Conservation (phyloP, 2,113 vertebrate species). For the Syngnathus scovelli region DNA sequence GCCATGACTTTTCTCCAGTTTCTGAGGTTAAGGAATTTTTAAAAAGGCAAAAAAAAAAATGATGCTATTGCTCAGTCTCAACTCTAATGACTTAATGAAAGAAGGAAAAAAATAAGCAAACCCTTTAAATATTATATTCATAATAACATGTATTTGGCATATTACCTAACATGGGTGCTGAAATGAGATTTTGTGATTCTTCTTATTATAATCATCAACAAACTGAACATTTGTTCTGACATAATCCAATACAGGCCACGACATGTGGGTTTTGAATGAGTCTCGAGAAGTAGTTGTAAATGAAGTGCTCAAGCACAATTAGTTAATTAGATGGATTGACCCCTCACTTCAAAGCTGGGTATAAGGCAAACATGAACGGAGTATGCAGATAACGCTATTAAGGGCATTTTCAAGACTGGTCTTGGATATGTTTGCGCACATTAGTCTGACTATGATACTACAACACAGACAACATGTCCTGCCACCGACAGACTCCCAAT, state of each 20-base stretch:
- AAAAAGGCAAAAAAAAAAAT: background rate
- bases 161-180: background rate
- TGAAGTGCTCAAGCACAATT: background rate
- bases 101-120: background rate
- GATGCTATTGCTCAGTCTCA: background rate
- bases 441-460: constrained; percentile 3
- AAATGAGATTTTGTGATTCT: background rate
- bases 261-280: background rate
- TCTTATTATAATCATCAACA: background rate
- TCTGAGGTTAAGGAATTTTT: background rate
- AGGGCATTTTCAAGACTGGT: constrained; percentile 1
- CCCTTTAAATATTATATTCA: background rate
- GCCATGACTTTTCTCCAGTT: background rate
- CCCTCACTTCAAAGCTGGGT: background rate
- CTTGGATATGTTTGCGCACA: constrained; percentile 4
- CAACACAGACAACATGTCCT: background rate
- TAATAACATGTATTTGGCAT: background rate
- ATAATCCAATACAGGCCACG: background rate
- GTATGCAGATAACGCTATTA: constrained; percentile 20
- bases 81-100: background rate
- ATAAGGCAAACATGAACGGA: constrained; percentile 3
- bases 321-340: background rate
- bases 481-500: constrained; percentile 26
- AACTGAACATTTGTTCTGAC: background rate
- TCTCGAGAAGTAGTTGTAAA: background rate